These are phyloP conservation scores for Cranoglanis bouderius DNA, from an alignment of 2,113 vertebrate genomes.

Conservation along the genomic window DNA sequence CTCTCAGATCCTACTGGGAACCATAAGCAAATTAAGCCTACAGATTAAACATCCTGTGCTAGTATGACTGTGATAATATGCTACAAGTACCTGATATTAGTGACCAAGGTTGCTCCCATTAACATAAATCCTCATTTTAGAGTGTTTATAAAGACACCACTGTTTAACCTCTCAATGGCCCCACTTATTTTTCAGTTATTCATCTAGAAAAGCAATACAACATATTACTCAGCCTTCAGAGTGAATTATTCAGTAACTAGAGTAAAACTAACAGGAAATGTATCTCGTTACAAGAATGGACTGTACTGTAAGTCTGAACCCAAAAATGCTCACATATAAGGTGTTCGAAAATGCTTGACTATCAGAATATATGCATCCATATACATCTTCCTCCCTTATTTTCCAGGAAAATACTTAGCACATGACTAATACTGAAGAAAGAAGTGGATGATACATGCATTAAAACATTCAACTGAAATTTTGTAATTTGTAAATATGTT, in stretches of 20 bases:
- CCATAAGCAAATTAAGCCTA: background rate
- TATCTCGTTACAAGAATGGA: background rate
- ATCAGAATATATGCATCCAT: background rate
- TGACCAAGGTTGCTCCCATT: background rate
- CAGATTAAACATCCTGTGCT: background rate
- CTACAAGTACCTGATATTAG: background rate
- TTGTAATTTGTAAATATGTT: background rate
- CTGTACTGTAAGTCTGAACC: background rate
- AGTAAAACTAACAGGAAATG: background rate
- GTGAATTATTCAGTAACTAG: background rate
- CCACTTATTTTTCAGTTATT: background rate
- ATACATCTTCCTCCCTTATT: background rate
- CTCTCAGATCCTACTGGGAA: background rate
- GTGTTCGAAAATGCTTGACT: background rate
- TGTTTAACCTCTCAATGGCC: background rate
- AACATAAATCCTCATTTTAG: background rate
- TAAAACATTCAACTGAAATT: background rate
- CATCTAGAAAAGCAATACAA: background rate
- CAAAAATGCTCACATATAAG: background rate
- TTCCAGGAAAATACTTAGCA: background rate
- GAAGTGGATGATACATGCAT: background rate
- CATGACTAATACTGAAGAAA: constrained; percentile 7
- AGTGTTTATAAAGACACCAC: background rate
- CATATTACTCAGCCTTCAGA: background rate
- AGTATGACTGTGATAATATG: background rate